Conservation (phyloP, 2,113 vertebrate genomes). For the Myrmecophaga tridactyla region DNA sequence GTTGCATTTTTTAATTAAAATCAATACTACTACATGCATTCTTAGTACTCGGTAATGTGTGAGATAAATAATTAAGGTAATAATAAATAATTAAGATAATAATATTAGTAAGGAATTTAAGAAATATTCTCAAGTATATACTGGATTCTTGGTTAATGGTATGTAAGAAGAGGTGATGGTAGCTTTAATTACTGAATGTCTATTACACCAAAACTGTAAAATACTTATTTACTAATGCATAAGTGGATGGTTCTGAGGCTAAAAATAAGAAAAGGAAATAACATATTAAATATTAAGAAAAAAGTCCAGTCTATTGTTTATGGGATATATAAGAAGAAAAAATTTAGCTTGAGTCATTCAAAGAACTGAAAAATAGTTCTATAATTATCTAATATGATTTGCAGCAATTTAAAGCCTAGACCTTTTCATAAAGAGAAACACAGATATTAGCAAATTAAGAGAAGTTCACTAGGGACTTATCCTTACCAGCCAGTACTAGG, state of each 20-base stretch:
- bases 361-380: conserved; percentile 12
- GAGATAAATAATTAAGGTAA: conserved; percentile 16
- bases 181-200: not conserved
- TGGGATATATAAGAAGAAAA: not conserved
- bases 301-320: not conserved
- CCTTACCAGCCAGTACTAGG: not conserved
- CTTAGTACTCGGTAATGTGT: too few relatives aligned
- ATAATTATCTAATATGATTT: conserved; percentile 10
- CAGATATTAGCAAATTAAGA: conserved; percentile 20
- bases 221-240: not conserved
- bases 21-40: not conserved
- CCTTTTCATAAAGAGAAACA: conserved; percentile 37
- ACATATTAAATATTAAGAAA: not conserved
- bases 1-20: not conserved
- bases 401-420: not conserved
- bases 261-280: not conserved
- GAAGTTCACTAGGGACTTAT: not conserved
- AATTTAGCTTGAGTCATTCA: conserved; percentile 30
- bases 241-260: not conserved
- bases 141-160: not conserved
- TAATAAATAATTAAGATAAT: not conserved
- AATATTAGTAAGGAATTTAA: not conserved
- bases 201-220: not conserved
- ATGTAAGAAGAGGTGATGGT: not conserved
- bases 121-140: not conserved